Evolutionary conservation across 1,140 invertebrate genomes (phyloP).

Genomic region (Nasonia longicornis): DNA sequence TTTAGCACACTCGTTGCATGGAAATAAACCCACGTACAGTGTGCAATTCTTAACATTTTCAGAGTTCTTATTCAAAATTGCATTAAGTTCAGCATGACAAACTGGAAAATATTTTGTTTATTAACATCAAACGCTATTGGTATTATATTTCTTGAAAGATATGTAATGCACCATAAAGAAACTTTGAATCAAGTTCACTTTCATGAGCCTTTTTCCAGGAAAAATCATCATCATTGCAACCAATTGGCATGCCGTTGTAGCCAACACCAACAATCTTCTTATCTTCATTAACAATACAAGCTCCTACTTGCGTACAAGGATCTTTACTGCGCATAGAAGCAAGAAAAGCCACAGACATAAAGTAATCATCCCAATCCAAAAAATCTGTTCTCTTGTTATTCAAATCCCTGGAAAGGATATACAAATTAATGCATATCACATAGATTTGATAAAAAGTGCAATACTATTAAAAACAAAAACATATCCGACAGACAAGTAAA

Average conservation of each 20-base stretch:
- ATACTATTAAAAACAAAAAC: too few species aligned
- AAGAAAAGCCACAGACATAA: slow-evolving; percentile 89
- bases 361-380: slow-evolving; percentile 85
- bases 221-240: slow-evolving; percentile 89
- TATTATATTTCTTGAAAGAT: slow-evolving; percentile 6
- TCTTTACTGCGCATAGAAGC: slow-evolving; percentile 94
- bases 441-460: neutral
- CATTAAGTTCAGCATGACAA: slow-evolving; percentile 97
- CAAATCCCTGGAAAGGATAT: slow-evolving; percentile 58
- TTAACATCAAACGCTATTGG: neutral
- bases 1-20: slow-evolving; percentile 97
- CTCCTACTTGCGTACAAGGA: slow-evolving; percentile 91
- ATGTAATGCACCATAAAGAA: slow-evolving; percentile 79
- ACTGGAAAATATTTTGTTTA: slow-evolving; percentile 72
- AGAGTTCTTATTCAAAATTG: slow-evolving; percentile 92
- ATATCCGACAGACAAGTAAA: neutral
- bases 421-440: neutral
- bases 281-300: slow-evolving; percentile 89
- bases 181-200: slow-evolving; percentile 80
- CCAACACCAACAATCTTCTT: slow-evolving; percentile 94
- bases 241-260: slow-evolving; percentile 95
- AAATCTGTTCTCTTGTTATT: slow-evolving; percentile 71
- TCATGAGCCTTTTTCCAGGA: slow-evolving; percentile 82
- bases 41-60: slow-evolving; percentile 81
- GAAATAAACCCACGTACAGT: slow-evolving; percentile 91